Base-by-base conservation (phyloP, 2,888 invertebrate genomes). In the Chironomus riparius region DNA sequence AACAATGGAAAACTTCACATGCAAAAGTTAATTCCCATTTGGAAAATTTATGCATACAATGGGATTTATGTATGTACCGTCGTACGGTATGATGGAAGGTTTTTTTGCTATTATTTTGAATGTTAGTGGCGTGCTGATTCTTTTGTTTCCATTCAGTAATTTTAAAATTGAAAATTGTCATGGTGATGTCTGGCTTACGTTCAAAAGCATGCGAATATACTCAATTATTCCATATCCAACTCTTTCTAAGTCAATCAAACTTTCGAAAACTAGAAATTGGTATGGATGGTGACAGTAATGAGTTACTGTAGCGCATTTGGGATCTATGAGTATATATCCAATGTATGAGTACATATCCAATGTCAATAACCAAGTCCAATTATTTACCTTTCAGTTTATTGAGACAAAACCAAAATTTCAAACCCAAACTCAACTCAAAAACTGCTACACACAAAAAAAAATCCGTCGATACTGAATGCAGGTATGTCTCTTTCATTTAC, bases 21-120 rank as follows among this genome's bases (percentile, higher is more conserved):
- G 65, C 65, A 65, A 65, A 65, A 65, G 65, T 65, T 65, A 65
- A 65, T 65, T 65, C 22, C 56, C 65, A 65, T 65, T 56, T 56
- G 56, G 7, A 65, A 65, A 65, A 13, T 65, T 24, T 65, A n/a
- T 65, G 65, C 22, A 65, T 21, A 65, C 22, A 65, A 24, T 65
- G 3, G 38, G 56, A 15, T 56, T 18, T 56, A 56, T 56, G 15
- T 56, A n/a, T 56, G 24, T 65, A 24, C 22, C 24, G 22, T 10
- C 15, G 65, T 18, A 65, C 10, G 3, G 3, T 22, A 24, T 65
- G 65, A 65, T 65, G 65, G 65, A 65, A 65, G 65, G 65, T 65
- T 65, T 65, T 65, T 65, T 13, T 22, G 65, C 65, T 65, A 65
- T 65, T 65, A 65, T 65, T n/a, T 56, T 18, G 56, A 38, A 56